A percentile compares a stretch with the other conserved stretches of the same genome.
Evolutionary conservation across 2,797 vertebrate genomes (phyloP).

Genomic region (Fundulus diaphanus): DNA sequence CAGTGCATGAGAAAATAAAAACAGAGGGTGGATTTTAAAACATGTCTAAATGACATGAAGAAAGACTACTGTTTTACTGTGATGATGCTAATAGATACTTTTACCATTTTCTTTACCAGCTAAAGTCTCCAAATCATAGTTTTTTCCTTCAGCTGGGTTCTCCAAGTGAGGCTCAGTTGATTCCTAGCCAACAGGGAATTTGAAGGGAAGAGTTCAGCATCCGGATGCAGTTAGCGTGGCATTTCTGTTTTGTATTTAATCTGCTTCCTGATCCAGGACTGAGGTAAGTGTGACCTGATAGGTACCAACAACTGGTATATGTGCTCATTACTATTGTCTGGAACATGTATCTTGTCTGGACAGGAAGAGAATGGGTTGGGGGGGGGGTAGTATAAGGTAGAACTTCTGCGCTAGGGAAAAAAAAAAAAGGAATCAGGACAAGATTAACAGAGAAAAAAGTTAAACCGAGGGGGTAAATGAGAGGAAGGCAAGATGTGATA

Average conservation of each 20-base stretch:
- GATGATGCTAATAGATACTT: too few relatives aligned
- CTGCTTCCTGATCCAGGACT: constrained; percentile 63
- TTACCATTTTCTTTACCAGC: constrained; percentile 38
- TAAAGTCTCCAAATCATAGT: constrained; percentile 52
- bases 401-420: constrained; percentile 9
- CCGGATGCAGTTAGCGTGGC: constrained; percentile 66
- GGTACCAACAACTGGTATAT: constrained; percentile 80
- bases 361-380: background rate
- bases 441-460: background rate
- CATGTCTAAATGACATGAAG: constrained; percentile 1
- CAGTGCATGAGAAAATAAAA: constrained; percentile 32
- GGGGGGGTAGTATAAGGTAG: constrained; percentile 25
- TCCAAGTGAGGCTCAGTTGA: constrained; percentile 47
- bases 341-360: constrained; percentile 66
- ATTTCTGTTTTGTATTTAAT: constrained; percentile 76
- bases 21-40: constrained; percentile 43
- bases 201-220: constrained; percentile 57
- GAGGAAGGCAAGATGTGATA: constrained; percentile 27
- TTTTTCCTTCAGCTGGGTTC: constrained; percentile 56
- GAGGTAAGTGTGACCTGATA: constrained; percentile 84
- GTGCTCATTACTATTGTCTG: constrained; percentile 69
- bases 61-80: constrained; percentile 26
- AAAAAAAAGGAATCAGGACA: constrained; percentile 17
- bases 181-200: constrained; percentile 43
- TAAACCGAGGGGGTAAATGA: background rate